Conservation (phyloP, 2,113 vertebrate species). For the Rhynchomys soricoides region DNA sequence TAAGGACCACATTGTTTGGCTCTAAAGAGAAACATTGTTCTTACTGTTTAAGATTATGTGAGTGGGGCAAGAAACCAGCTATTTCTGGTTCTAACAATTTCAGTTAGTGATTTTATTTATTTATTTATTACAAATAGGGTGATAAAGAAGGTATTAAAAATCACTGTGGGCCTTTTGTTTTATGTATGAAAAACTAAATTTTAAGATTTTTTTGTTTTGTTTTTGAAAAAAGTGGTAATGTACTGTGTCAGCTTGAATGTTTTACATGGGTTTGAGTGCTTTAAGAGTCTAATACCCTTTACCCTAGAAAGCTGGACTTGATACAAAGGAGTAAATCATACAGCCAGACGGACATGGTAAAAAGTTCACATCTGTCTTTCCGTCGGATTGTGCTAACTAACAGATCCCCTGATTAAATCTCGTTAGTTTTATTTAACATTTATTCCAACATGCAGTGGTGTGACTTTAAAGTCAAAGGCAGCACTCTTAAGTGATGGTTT, state of each 20-base stretch:
- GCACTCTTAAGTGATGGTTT: neutral
- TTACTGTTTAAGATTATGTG: slow-evolving; percentile 54
- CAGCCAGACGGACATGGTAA: neutral
- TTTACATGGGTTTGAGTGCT: neutral
- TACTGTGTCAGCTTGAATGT: slow-evolving; percentile 14
- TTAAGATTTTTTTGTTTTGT: neutral
- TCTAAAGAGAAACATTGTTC: slow-evolving; percentile 75
- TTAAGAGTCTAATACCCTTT: neutral
- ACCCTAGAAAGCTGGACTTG: slow-evolving; percentile 36
- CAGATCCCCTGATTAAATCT: neutral
- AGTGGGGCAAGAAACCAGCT: slow-evolving; percentile 58
- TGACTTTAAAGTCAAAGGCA: neutral
- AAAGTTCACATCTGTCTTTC: slow-evolving; percentile 40
- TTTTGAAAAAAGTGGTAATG: neutral
- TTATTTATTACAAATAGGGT: slow-evolving; percentile 5
- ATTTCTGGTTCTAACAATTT: slow-evolving; percentile 62
- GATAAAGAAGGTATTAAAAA: neutral
- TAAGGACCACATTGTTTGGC: slow-evolving; percentile 70
- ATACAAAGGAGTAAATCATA: neutral
- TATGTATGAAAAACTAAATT: slow-evolving; percentile 26
- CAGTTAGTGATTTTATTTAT: neutral
- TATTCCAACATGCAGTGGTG: neutral
- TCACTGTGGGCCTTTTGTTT: neutral
- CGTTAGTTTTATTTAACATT: slow-evolving; percentile 45
- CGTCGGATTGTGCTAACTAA: neutral